These are phyloP conservation scores for Drosophila borealis DNA, from an alignment of 2,888 invertebrate genomes.

Conservation along the genomic window DNA sequence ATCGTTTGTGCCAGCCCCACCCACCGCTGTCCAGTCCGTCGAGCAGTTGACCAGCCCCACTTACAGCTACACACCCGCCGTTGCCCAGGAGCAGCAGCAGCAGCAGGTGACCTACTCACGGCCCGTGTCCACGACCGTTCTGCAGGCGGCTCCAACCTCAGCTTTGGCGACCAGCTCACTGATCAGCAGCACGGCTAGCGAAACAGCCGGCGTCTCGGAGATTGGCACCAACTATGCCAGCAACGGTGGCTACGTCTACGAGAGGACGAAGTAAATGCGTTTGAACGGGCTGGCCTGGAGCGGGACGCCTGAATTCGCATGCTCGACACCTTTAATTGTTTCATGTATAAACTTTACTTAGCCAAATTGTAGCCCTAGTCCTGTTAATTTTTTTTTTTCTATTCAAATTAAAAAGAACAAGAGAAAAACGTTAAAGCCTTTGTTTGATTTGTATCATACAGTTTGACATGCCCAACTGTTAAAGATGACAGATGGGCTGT, in stretches of 20 bases:
- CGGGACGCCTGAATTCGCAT: constrained; percentile 56
- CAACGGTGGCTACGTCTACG: constrained; percentile 79
- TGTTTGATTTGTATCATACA: too few relatives aligned
- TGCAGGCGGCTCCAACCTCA: constrained; percentile 20
- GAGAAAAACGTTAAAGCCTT: not conserved
- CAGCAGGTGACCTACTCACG: constrained; percentile 29
- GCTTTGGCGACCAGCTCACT: constrained; percentile 18
- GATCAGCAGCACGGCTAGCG: constrained; percentile 14
- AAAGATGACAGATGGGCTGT: not conserved
- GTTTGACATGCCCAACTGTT: not conserved
- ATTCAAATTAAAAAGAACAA: constrained; percentile 41
- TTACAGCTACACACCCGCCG: constrained; percentile 1
- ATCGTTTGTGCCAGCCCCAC: constrained; percentile 9
- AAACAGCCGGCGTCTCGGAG: constrained; percentile 25
- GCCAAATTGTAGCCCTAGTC: constrained; percentile 64
- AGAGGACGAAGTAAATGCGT: constrained; percentile 48
- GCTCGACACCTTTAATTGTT: constrained; percentile 32
- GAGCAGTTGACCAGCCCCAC: constrained; percentile 18
- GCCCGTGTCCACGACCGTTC: constrained; percentile 15
- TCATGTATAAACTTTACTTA: constrained; percentile 42
- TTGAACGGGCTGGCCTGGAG: constrained; percentile 41
- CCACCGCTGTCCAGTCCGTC: constrained; percentile 28
- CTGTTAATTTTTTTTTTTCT: constrained; percentile 33
- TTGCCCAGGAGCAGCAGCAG: constrained; percentile 35
- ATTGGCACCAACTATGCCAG: constrained; percentile 66